Conservation (phyloP, 2,113 vertebrate species). For the Melospiza melodia region DNA sequence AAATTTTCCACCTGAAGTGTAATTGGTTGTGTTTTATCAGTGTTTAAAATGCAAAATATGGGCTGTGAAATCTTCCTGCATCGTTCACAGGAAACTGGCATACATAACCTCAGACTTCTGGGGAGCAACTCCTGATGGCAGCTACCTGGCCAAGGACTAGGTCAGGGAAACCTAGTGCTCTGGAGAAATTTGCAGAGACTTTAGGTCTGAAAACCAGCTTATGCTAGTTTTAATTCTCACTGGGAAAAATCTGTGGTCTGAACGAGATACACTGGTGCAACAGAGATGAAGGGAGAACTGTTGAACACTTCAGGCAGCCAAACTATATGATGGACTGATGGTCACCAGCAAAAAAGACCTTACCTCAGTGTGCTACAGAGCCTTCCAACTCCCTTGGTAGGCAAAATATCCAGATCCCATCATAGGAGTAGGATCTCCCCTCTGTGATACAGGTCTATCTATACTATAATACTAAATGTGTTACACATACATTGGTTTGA, state of each 20-base stretch:
- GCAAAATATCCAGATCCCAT: neutral
- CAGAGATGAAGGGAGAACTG: neutral
- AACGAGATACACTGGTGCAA: neutral
- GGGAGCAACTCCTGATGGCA: neutral
- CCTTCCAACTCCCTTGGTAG: neutral
- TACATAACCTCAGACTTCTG: neutral
- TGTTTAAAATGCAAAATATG: neutral
- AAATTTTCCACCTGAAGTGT: neutral
- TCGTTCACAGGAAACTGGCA: neutral
- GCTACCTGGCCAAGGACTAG: rapidly evolving
- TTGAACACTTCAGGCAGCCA: neutral
- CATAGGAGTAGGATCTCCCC: neutral
- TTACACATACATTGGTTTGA: neutral
- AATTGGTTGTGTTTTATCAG: neutral
- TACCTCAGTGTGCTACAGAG: neutral
- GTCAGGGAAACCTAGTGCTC: neutral
- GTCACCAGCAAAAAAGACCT: neutral
- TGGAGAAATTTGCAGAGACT: neutral
- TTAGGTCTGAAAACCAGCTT: neutral
- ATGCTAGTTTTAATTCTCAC: neutral
- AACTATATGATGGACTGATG: rapidly evolving
- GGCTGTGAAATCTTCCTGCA: neutral
- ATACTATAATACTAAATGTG: neutral
- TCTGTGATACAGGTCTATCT: neutral
- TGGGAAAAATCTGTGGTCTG: neutral